Evolutionary conservation across 1,140 invertebrate species (phyloP), one percentile per base, ranked within the genome.

Genomic region (Macrostomum lignano): DNA sequence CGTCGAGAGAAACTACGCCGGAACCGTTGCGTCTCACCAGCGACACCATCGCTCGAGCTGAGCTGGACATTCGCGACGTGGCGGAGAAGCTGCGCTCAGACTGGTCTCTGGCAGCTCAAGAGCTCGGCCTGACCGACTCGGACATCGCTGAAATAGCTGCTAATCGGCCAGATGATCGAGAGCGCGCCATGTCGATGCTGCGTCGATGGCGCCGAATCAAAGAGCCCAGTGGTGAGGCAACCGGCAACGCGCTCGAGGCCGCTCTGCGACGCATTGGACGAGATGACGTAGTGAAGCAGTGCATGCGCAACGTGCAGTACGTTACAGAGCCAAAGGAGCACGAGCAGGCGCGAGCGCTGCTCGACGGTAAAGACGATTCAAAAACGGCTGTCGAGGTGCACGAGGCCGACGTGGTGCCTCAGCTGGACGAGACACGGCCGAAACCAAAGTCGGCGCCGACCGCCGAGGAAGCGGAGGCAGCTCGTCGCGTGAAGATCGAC

Each of bases 251-350:
- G 3, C 54, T 86, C 32, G 76, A 82, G 51, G 68, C 74, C 40
- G 75, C 73, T 1, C 55, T 86, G 10, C 70, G 72, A 45, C 69
- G 70, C 40, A 79, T 82, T 33, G 70, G 70, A 25, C 64, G 78
- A 33, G 73, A 77, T 40, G 77, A 86, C 45, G 78, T 84, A 25
- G 73, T 82, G 41, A 67, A 68, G 25, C 70, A 72, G 36, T 79
- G 77, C 51, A 72, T 74, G 42, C 73, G 72, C 39, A 74, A 75
- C 42, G 65, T 74, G 10, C 69, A 72, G 46, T 46, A 69, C 24
- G 69, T 72, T 0, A 72, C 69, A 1, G 73, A 77, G n/a, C n/a
- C n/a, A n/a, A n/a, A n/a, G n/a, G n/a, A n/a, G n/a, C n/a, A n/a
- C n/a, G n/a, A n/a, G n/a, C n/a, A n/a, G n/a, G n/a, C n/a, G n/a